Evolutionary conservation across 2,797 vertebrate genomes (phyloP), one percentile per base, ranked within the genome.

Genomic region (Gephyroberyx darwinii): DNA sequence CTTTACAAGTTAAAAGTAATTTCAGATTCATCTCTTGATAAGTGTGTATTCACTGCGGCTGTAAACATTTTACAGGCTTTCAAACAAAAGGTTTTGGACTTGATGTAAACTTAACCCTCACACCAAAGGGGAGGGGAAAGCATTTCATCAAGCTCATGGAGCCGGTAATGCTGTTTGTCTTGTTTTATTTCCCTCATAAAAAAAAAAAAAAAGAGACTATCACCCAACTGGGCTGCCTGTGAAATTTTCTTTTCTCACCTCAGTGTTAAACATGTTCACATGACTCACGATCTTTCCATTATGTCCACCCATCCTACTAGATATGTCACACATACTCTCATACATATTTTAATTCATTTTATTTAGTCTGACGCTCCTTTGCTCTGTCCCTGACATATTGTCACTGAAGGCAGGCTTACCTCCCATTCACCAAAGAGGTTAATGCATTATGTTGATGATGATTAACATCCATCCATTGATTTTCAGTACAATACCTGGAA

Each of bases 391-490:
- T 43, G 33, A 35, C 7, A 35, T 35, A 35, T 12, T 39, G 8
- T 39, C 37, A 39, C 37, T 39, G 10, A 39, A 12, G 37, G 37
- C 37, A 39, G 35, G 8, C 14, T 14, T 12, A 45, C 9, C 43
- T 16, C 4, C 43, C 43, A 4, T 13, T 13, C 43, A 45, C 43
- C 35, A 37, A 37, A 45, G 17, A 47, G 14, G 45, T 47, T 16
- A 47, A 16, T 2, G 7, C 26, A 26, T 47, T 17, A 16, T n/a
- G 8, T 17, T 47, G 14, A n/a, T 47, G 45, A 58, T 9, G 16
- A 16, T 63, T 63, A 9, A 53, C 19, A 7, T 43, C 35, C 19
- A 71, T 47, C 19, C n/a, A 71, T 45, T 50, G 43, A 57, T 50
- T 48, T 71, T 26, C 20, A 22, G 3, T 17, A 57, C 19, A 37